These are phyloP conservation scores for Nymphicus hollandicus DNA, from an alignment of 2,113 vertebrate species.

Conservation along the genomic window DNA sequence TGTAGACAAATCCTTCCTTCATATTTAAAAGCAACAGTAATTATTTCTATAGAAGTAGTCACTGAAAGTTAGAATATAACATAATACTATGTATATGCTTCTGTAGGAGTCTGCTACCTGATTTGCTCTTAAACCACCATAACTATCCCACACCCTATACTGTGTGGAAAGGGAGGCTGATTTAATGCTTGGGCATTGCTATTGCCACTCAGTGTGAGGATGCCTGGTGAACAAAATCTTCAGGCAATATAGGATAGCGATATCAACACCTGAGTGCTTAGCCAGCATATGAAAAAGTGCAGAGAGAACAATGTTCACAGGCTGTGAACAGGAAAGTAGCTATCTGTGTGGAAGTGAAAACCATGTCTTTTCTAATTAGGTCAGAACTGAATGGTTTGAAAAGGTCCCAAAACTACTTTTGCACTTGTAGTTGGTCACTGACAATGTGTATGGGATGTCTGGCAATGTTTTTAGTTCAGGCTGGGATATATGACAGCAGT, in stretches of 20 bases:
- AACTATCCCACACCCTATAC: rapidly evolving
- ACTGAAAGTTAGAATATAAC: neutral
- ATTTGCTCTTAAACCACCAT: neutral
- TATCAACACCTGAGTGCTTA: neutral
- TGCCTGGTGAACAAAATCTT: neutral
- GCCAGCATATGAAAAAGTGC: neutral
- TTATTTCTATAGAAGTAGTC: neutral
- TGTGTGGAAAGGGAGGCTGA: neutral
- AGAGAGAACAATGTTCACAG: neutral
- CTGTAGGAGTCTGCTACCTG: neutral
- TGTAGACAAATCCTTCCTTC: neutral
- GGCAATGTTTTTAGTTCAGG: neutral
- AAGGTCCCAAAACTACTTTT: neutral
- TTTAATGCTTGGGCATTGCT: neutral
- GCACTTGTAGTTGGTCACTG: neutral
- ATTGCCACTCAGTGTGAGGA: neutral
- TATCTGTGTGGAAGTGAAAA: neutral
- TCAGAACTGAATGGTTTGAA: neutral
- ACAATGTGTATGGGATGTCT: neutral
- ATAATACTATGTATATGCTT: neutral
- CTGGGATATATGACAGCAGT: neutral
- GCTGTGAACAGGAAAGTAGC: neutral
- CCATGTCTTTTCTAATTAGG: neutral
- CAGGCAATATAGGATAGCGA: neutral
- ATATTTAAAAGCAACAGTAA: neutral